Evolutionary conservation across 2,888 invertebrate species (phyloP), one percentile per base, ranked within the genome.

Genomic region (Phengaris alcon): DNA sequence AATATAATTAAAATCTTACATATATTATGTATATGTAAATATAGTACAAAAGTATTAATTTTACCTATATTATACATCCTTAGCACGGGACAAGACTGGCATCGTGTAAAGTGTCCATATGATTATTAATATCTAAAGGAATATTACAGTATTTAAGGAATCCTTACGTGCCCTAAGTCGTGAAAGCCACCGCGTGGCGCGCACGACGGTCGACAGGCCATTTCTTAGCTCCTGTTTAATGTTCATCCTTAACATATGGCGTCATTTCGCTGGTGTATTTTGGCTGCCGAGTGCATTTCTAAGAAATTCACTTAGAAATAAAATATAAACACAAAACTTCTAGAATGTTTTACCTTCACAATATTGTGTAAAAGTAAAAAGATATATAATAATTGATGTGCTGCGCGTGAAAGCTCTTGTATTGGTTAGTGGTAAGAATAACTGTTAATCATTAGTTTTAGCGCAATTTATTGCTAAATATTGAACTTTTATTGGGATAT

Each of bases 201-300:
- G 90, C 90, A 88, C 87, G 82, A 35, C 35, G 3, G 35, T 35
- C 81, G 81, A 84, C 79, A 80, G 81, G 74, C 79, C 81, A 81
- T 79, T 81, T 79, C 80, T 83, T 83, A 81, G 85, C 92, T 91
- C 91, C 92, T 92, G 92, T 87, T 35, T 4, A 35, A 35, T 35
- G 35, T 35, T 81, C 85, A 84, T 87, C 87, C 86, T 84, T 84
- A 85, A 85, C 90, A 90, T 84, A 89, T 92, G 91, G 86, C 88
- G 90, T 88, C 88, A 90, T 87, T 88, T 87, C 79, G 85, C 84
- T 83, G 84, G 85, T 64, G 22, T 73, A n/a, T 57, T 68, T 68
- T 52, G 52, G 64, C n/a, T 68, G 51, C 44, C 15, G 15, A 52
- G n/a, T 68, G 68, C 59, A 64, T 35, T 64, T 64, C 64, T 64